Evolutionary conservation across 2,113 vertebrate species (phyloP), one percentile per base, ranked within the genome.

Genomic region (Rhizomys pruinosus): DNA sequence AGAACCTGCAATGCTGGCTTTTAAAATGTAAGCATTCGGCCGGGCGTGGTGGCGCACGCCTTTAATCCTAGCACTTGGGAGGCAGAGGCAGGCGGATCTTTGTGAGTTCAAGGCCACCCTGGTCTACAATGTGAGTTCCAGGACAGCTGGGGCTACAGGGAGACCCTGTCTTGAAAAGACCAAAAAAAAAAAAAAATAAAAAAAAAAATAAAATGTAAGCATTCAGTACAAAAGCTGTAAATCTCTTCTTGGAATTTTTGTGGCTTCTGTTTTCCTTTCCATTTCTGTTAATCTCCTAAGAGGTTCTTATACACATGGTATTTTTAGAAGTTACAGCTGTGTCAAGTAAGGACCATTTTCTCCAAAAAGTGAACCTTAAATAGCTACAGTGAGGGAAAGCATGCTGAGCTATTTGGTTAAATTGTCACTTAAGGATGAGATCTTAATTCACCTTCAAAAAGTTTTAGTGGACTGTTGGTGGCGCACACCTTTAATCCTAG

Each of bases 361-460:
- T 95, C 92, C 81, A 90, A 86, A 95, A 93, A 78, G 61, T 78
- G 77, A 57, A 71, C 91, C 84, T 96, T 84, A 94, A 93, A 93
- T 5, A 96, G 72, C 84, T 90, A 87, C 39, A 88, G 74, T 27
- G 42, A 47, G 87, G 29, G 74, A 89, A 94, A 94, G n/a, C 59
- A 87, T 64, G n/a, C 72, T 73, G 89, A 73, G 23, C 34, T 96
- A 86, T 82, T 80, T 63, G 6, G 66, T 59, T 85, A 93, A 85
- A 80, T 82, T 93, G 94, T 89, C 10, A 81, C 66, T 94, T 94
- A 87, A 89, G 82, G 72, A 89, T 23, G 79, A 90, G 20, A 59
- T 89, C 74, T 85, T 87, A 84, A 5, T 64, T 39, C 29, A 91
- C 55, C 78, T 92, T 77, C 44, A 93, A 76, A 68, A 79, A 95